phyloP scores from a whole-genome alignment of 2,888 invertebrate genomes.

The Agonopterix alstromeriana region DNA sequence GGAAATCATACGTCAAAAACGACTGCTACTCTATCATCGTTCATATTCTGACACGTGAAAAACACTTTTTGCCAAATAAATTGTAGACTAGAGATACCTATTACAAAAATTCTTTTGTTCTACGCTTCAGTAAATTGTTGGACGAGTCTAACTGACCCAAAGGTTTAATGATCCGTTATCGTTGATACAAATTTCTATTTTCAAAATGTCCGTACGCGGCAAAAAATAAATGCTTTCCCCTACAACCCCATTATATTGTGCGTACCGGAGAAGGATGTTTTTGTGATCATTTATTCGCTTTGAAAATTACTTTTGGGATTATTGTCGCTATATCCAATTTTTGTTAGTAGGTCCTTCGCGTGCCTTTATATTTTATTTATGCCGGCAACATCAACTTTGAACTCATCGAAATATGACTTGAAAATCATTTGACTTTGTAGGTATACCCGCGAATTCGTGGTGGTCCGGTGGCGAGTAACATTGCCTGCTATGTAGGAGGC shows the following conservation, averaged over 20 bases:
- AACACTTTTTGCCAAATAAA: not conserved
- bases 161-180: conserved; percentile 1
- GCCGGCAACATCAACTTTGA: no score
- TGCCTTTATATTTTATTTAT: not conserved
- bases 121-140: not conserved
- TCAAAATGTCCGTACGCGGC: not conserved
- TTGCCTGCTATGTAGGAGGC: no score
- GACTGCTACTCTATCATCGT: no score
- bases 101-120: not conserved
- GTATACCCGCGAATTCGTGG: no score
- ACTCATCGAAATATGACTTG: no score
- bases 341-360: not conserved
- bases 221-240: not conserved
- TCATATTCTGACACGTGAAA: not conserved
- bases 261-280: no score
- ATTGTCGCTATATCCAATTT: not conserved
- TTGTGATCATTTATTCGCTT: not conserved
- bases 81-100: not conserved
- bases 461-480: no score
- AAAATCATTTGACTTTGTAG: no score
- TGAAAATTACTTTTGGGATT: not conserved
- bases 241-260: not conserved
- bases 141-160: not conserved
- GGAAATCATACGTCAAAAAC: not conserved
- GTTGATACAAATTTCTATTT: not conserved